Conservation (phyloP, 2,797 vertebrate genomes). For the Poeciliopsis gracilis region DNA sequence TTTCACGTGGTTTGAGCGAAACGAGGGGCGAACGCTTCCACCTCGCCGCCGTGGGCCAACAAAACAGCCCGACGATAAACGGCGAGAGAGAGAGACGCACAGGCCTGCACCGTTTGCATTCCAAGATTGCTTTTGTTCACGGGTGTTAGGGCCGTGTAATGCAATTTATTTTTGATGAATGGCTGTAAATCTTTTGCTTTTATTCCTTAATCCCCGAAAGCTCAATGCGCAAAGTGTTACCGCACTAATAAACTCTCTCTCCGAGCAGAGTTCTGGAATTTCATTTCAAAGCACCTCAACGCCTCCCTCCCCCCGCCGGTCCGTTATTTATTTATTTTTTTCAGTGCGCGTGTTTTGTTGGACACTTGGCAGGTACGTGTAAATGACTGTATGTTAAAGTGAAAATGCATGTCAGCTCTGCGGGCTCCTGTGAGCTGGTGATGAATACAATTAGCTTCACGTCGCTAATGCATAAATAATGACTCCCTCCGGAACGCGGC, state of each 20-base stretch:
- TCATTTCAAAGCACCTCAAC: slow-evolving; percentile 12
- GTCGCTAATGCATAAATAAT: slow-evolving; percentile 78
- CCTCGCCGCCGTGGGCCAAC: slow-evolving; percentile 28
- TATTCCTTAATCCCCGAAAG: slow-evolving; percentile 6
- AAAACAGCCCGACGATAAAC: slow-evolving; percentile 22
- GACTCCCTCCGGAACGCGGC: slow-evolving; percentile 49
- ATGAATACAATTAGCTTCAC: slow-evolving; percentile 78
- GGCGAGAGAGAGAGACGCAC: background rate
- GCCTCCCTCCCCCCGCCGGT: rapidly evolving
- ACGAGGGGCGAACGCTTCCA: slow-evolving; percentile 42
- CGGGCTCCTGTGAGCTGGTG: slow-evolving; percentile 45
- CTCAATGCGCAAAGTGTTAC: background rate
- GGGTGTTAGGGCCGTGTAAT: slow-evolving; percentile 13
- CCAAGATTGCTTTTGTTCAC: slow-evolving; percentile 13
- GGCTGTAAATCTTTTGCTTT: slow-evolving; percentile 20
- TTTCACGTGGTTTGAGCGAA: slow-evolving; percentile 57
- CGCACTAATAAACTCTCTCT: slow-evolving; percentile 11
- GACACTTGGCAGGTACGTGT: slow-evolving; percentile 50
- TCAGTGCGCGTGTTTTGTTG: background rate
- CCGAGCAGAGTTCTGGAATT: slow-evolving; percentile 31
- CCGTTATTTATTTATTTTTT: background rate
- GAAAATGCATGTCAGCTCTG: slow-evolving; percentile 58
- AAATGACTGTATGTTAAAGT: slow-evolving; percentile 53
- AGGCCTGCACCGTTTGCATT: background rate
- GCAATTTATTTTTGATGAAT: slow-evolving; percentile 17